A percentile compares a stretch with the other conserved stretches of the same genome.
phyloP scores from a whole-genome alignment of 1,140 invertebrate species.

The Chironomus tepperi region DNA sequence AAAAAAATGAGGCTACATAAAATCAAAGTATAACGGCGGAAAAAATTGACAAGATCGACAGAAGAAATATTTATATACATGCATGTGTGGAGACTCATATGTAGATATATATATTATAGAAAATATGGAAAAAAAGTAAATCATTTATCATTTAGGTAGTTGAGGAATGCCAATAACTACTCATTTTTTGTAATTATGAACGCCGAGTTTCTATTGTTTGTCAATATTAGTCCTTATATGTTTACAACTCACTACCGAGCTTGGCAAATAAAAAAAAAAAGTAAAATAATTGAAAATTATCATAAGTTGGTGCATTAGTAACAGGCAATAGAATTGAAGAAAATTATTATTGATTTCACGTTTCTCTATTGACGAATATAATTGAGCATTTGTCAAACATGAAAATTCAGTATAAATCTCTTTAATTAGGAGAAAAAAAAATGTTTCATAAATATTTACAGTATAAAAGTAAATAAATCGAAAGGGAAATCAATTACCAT shows the following conservation, averaged over 20 bases:
- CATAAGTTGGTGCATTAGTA: neutral
- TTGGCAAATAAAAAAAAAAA: neutral
- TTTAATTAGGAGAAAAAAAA: neutral
- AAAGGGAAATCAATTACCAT: conserved; percentile 2
- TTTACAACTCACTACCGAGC: neutral
- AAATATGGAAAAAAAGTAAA: conserved; percentile 15
- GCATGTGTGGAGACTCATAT: neutral
- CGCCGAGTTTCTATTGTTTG: conserved; percentile 15
- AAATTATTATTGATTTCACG: conserved; percentile 22
- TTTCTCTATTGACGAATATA: conserved; percentile 13
- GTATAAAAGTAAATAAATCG: neutral
- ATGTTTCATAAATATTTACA: conserved; percentile 10
- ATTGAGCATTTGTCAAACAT: neutral
- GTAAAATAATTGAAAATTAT: conserved; percentile 18
- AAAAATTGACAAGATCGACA: neutral
- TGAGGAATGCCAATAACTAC: conserved; percentile 8
- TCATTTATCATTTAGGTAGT: conserved; percentile 21
- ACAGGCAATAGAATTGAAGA: neutral
- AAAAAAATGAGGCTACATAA: neutral
- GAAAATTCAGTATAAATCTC: neutral
- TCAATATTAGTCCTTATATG: conserved; percentile 21
- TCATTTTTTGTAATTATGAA: conserved; percentile 18
- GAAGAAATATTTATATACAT: neutral
- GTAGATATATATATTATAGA: neutral
- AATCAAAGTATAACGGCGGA: conserved; percentile 7